Conservation (phyloP, 2,113 vertebrate species). For the Falco punctatus region DNA sequence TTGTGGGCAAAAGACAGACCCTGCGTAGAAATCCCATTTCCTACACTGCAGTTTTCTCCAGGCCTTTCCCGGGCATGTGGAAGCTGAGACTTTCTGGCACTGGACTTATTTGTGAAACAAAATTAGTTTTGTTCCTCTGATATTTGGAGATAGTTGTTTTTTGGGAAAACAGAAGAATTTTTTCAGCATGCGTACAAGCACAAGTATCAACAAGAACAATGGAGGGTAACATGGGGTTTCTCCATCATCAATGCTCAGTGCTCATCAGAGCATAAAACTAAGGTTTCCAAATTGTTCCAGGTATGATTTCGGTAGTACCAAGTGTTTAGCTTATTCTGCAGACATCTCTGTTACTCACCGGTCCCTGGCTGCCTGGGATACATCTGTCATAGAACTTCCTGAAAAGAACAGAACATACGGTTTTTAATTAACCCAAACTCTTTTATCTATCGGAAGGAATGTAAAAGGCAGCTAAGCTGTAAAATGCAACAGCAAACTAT, state of each 20-base stretch:
- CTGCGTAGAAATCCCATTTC: neutral
- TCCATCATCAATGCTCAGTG: neutral
- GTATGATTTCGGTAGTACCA: neutral
- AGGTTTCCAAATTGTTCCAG: neutral
- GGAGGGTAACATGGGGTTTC: neutral
- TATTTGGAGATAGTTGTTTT: neutral
- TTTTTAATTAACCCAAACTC: neutral
- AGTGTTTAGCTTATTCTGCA: neutral
- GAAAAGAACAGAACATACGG: neutral
- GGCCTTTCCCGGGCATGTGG: neutral
- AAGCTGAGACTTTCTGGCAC: neutral
- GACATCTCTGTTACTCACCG: slow-evolving; percentile 49
- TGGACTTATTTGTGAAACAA: neutral
- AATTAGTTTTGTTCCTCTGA: neutral
- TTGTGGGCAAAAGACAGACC: neutral
- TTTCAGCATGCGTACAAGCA: neutral
- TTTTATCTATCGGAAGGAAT: neutral
- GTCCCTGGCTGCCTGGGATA: slow-evolving; percentile 29
- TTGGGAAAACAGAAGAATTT: neutral
- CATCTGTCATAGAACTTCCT: neutral
- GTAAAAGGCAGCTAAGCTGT: neutral
- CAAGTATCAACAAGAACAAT: neutral
- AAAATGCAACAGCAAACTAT: neutral
- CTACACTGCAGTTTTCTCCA: neutral
- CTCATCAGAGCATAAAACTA: neutral